A percentile compares a stretch with the other conserved stretches of the same genome.
phyloP scores from a whole-genome alignment of 2,113 vertebrate species.

The Corythornis madagascariensis region DNA sequence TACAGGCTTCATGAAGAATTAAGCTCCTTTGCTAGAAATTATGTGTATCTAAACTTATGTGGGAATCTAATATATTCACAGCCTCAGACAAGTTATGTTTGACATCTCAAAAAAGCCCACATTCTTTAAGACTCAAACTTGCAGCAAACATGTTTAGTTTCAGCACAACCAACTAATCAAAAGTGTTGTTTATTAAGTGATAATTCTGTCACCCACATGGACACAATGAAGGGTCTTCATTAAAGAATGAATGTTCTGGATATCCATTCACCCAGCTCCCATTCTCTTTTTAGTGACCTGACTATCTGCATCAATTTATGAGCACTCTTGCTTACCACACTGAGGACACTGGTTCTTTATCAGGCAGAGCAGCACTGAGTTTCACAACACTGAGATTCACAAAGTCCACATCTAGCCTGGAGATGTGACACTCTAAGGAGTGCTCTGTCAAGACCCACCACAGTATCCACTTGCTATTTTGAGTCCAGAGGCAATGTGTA shows the following conservation, averaged over 20 bases:
- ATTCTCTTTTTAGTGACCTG: background rate
- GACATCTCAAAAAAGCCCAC: background rate
- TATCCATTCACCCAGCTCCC: background rate
- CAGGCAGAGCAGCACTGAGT: background rate
- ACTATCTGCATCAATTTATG: background rate
- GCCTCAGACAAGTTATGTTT: background rate
- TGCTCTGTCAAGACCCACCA: background rate
- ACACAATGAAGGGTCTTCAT: background rate
- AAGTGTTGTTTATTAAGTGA: background rate
- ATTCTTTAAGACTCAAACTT: background rate
- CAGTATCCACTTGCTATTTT: background rate
- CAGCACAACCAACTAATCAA: background rate
- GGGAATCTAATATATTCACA: background rate
- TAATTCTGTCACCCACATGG: background rate
- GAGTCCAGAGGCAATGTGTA: background rate
- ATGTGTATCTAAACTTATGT: background rate
- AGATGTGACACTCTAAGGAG: rapidly evolving
- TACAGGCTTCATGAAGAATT: background rate
- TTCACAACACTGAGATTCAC: background rate
- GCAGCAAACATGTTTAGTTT: background rate
- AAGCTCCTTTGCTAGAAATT: background rate
- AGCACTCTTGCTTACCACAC: background rate
- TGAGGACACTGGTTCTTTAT: rapidly evolving
- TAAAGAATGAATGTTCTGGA: background rate
- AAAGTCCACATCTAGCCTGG: background rate